phyloP scores from a whole-genome alignment of 2,888 invertebrate species.

The Muscina levida region DNA sequence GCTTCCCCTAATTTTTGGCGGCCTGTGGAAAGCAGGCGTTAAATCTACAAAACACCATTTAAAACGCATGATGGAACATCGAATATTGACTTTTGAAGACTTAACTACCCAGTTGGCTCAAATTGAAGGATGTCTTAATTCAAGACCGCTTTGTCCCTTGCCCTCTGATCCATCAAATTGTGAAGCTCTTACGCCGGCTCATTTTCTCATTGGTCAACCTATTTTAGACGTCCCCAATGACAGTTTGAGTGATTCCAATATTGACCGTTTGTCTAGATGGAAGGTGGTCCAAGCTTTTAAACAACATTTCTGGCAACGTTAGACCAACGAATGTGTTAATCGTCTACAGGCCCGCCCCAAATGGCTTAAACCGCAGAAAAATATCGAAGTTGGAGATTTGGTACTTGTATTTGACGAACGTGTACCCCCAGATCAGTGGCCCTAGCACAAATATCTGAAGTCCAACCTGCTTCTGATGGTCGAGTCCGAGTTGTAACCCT shows the following conservation, averaged over 20 bases:
- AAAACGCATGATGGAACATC: conserved; percentile 40
- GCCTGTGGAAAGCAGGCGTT: no score
- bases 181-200: no score
- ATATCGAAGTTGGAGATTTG: no score
- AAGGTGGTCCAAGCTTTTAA: conserved; percentile 45
- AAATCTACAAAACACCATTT: no score
- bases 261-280: conserved; percentile 40
- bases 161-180: conserved; percentile 29
- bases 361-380: no score
- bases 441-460: conserved; percentile 43
- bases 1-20: no score
- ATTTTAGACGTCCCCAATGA: conserved; percentile 40
- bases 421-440: conserved; percentile 48
- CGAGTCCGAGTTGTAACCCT: conserved; percentile 47
- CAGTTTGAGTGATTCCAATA: conserved; percentile 32
- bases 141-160: conserved; percentile 46
- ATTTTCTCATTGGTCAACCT: conserved; percentile 52
- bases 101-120: conserved; percentile 49
- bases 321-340: conserved; percentile 52
- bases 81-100: conserved; percentile 37
- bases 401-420: no score
- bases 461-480: conserved; percentile 54
- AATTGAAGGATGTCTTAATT: no score
- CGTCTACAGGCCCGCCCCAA: conserved; percentile 54
- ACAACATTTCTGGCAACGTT: conserved; percentile 58